Percentiles rank a stretch among this genome's conserved stretches.
phyloP scores from a whole-genome alignment of 2,113 vertebrate genomes.

The Mormyrus iriodes region DNA sequence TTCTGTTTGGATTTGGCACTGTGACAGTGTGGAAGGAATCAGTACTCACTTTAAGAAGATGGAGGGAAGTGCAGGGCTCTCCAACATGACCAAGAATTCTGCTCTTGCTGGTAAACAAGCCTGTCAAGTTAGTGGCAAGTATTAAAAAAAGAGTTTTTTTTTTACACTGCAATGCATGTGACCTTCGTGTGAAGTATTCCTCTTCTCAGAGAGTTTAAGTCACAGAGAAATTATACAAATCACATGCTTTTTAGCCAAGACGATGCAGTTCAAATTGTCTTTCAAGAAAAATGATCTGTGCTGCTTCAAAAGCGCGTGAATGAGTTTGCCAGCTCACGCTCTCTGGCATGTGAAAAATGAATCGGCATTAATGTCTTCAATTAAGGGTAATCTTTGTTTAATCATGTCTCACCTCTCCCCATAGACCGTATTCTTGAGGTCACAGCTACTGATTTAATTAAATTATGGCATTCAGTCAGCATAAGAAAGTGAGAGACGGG shows the following conservation, averaged over 20 bases:
- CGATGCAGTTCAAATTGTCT: background rate
- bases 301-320: background rate
- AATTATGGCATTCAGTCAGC: background rate
- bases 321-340: background rate
- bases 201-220: background rate
- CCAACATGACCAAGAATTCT: too few species aligned
- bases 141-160: background rate
- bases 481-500: background rate
- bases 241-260: background rate
- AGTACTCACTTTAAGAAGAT: background rate
- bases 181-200: background rate
- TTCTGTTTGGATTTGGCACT: background rate
- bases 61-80: too few species aligned
- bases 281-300: background rate
- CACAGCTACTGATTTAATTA: background rate
- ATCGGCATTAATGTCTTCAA: background rate
- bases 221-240: background rate
- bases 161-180: background rate
- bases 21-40: background rate
- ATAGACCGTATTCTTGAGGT: background rate
- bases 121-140: background rate
- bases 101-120: background rate
- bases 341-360: background rate
- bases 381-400: slow-evolving; percentile 4
- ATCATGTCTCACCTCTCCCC: background rate